Evolutionary conservation across 2,888 invertebrate genomes (phyloP).

Genomic region (Xanthostigma xanthostigma): DNA sequence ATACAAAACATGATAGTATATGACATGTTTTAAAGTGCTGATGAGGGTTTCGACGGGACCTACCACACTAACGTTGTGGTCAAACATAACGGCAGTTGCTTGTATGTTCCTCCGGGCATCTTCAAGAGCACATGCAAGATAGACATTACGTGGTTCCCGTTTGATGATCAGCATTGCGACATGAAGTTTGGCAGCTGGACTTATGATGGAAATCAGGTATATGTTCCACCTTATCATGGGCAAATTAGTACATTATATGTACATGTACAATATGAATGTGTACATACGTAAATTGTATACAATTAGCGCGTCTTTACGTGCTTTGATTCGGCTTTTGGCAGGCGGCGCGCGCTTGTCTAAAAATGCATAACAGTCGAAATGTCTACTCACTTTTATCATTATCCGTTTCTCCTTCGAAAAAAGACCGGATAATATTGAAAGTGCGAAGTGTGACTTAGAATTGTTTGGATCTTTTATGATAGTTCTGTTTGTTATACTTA

Average conservation of each 20-base stretch:
- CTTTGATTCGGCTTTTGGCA: no score
- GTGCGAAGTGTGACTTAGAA: no score
- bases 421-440: no score
- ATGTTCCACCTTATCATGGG: not conserved
- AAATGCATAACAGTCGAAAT: no score
- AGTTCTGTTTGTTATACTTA: no score
- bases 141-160: conserved; percentile 99
- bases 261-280: not conserved
- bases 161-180: conserved; percentile 99
- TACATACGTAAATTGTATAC: not conserved
- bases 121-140: conserved; percentile 99
- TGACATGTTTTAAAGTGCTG: conserved; percentile 63
- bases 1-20: no score
- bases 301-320: not conserved
- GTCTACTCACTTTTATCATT: no score
- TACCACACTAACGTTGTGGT: conserved; percentile 99
- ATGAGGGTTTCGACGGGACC: conserved; percentile 99
- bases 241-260: not conserved
- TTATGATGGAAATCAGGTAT: conserved; percentile 93
- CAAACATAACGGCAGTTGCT: conserved; percentile 93
- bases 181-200: conserved; percentile 99
- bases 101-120: conserved; percentile 99
- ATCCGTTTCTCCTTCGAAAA: no score
- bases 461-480: no score
- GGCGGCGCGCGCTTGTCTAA: no score